These are phyloP conservation scores for Chelon auratus DNA, from an alignment of 2,797 vertebrate species.

Conservation along the genomic window DNA sequence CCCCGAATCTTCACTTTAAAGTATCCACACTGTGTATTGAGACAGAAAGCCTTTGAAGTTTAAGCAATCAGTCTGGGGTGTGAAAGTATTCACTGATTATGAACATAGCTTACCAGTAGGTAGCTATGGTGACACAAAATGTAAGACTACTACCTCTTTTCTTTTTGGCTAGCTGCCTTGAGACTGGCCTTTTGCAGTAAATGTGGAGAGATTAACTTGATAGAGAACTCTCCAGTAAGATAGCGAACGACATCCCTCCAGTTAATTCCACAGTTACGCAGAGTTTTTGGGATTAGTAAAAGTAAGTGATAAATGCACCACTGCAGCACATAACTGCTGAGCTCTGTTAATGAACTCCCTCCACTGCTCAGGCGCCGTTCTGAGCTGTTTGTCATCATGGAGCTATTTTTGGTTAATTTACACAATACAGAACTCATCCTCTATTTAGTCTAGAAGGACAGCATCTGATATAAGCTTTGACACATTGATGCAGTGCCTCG, in stretches of 20 bases:
- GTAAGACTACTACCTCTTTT: neutral
- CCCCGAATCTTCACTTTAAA: constrained; percentile 2
- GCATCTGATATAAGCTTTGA: constrained; percentile 39
- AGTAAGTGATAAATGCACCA: too few species aligned
- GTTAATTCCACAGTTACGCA: too few species aligned
- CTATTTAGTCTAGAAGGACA: constrained; percentile 28
- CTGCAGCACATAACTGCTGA: too few species aligned
- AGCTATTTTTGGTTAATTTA: constrained; percentile 19
- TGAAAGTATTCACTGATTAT: neutral
- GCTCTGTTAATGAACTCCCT: neutral
- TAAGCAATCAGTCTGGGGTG: neutral
- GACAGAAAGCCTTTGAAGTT: neutral
- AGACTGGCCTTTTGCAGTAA: neutral
- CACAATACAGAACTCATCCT: constrained; percentile 21
- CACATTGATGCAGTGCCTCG: constrained; percentile 44
- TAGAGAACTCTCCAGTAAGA: neutral
- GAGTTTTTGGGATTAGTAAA: too few species aligned
- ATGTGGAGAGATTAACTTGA: constrained; percentile 2
- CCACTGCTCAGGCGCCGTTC: neutral
- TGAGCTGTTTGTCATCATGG: neutral
- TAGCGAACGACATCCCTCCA: neutral
- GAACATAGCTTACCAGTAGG: too few species aligned
- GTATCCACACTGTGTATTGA: neutral
- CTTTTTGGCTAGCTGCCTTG: neutral
- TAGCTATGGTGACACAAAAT: neutral